These are phyloP conservation scores for Microtus montanus DNA, from an alignment of 2,113 vertebrate genomes.

Conservation along the genomic window DNA sequence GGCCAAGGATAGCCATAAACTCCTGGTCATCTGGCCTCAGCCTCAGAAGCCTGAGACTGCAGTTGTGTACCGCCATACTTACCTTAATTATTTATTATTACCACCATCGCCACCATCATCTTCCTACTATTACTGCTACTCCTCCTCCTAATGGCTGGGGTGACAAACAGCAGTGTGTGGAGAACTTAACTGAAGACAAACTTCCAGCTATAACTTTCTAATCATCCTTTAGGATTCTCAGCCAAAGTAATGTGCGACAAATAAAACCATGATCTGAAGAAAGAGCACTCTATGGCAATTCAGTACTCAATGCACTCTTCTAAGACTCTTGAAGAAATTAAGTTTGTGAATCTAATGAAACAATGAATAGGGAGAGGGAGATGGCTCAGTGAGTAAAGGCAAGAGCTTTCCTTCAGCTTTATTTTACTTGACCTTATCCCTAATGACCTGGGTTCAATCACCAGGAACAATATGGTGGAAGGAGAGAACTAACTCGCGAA, in stretches of 20 bases:
- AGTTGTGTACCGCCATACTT: not conserved
- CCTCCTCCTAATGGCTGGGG: not conserved
- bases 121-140: not conserved
- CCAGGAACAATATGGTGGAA: not conserved
- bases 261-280: not conserved
- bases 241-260: not conserved
- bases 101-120: not conserved
- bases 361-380: not conserved
- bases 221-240: not conserved
- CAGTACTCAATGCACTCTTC: not conserved
- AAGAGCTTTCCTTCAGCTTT: not conserved
- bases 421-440: not conserved
- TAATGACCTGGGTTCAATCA: not conserved
- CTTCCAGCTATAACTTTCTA: constrained; percentile 41
- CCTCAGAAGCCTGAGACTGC: not conserved
- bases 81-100: not conserved
- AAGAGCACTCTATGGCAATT: not conserved
- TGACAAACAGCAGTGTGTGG: not conserved
- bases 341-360: constrained; percentile 19
- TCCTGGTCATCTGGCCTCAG: not conserved
- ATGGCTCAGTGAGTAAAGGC: not conserved
- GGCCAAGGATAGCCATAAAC: not conserved
- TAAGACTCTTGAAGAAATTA: not conserved
- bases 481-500: not conserved
- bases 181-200: constrained; percentile 3